Conservation (phyloP, 2,888 invertebrate genomes). For the Schizaphis graminum region DNA sequence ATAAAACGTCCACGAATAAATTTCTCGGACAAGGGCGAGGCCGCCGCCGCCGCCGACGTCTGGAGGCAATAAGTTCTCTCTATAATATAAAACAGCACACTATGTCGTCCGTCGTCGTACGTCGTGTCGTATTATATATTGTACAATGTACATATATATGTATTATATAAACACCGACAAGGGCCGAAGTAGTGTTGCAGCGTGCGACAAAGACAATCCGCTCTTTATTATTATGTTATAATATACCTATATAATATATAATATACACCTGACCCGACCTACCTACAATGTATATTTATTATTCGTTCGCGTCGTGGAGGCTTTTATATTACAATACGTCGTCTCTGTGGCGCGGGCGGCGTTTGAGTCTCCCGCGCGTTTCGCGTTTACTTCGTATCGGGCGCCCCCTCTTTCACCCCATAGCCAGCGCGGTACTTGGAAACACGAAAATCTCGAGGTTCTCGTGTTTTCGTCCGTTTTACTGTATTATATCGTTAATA, state of each 20-base stretch:
- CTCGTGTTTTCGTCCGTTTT: background rate
- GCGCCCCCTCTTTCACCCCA: background rate
- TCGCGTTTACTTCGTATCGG: background rate
- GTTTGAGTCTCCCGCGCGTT: slow-evolving; percentile 11
- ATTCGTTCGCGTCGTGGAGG: background rate
- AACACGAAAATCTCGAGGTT: background rate
- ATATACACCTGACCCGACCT: slow-evolving; percentile 15
- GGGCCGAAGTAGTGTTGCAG: background rate
- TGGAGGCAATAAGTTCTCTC: slow-evolving; percentile 65
- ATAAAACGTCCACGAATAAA: slow-evolving; percentile 52
- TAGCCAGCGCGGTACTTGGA: background rate
- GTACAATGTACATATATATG: background rate
- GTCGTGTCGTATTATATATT: slow-evolving; percentile 20
- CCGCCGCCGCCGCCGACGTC: slow-evolving; percentile 55
- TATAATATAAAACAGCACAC: slow-evolving; percentile 47
- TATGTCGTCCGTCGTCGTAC: slow-evolving; percentile 29
- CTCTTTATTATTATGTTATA: slow-evolving; percentile 21
- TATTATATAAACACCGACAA: background rate
- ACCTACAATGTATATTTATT: background rate
- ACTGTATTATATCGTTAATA: background rate
- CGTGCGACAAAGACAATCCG: slow-evolving; percentile 41
- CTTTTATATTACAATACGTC: background rate
- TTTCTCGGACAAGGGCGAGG: slow-evolving; percentile 63
- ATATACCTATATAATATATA: background rate
- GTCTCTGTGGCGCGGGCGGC: background rate